Base-by-base conservation (phyloP, 2,888 invertebrate species). In the Cantharis nigra region DNA sequence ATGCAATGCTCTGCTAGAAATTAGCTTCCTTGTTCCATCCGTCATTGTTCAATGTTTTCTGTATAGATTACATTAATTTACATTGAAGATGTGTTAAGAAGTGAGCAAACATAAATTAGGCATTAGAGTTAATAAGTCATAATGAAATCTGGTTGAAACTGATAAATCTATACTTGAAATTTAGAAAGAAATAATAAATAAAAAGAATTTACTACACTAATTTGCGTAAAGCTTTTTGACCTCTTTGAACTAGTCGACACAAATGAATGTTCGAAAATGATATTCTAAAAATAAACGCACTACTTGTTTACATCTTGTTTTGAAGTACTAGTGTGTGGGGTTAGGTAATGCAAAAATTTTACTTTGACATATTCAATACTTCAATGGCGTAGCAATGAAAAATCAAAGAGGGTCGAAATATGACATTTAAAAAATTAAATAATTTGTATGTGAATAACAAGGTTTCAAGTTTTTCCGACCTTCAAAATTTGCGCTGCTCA, bases 1-100 rank as follows among this genome's bases (percentile, higher is more conserved):
- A 85, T 95, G 95, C 85, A 95, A 91, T 30, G 95, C 95, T 85
- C 94, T 91, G 86, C 94, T 94, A 85, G 95, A 95, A 83, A 91
- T 90, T 18, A 91, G 91, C 80, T 92, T 89, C 78, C 92, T 90
- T 82, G 92, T 89, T 85, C 91, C 88, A 85, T 91, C 91, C 80
- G 91, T 86, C 86, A 91, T 88, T 78, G 18, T 65, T 65, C 11
- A 13, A 65, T 63, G 18, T 63, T 63, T 16, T 16, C 63, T 9
- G 7, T 65, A 23, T 23, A 7, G 11, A 20, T 65, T 23, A 65
- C 23, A 18, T 16, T 65, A 11, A 16, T 16, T 14, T 64, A 18
- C 16, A 64, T 64, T 33, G 13, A 33, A 33, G 4, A n/a, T 77
- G 75, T 18, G 71, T 72, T 3, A 26, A 20, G 14, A 63, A n/a